A percentile compares a stretch with the other conserved stretches of the same genome.
Evolutionary conservation across 2,113 vertebrate species (phyloP).

Genomic region (Peromyscus californicus): DNA sequence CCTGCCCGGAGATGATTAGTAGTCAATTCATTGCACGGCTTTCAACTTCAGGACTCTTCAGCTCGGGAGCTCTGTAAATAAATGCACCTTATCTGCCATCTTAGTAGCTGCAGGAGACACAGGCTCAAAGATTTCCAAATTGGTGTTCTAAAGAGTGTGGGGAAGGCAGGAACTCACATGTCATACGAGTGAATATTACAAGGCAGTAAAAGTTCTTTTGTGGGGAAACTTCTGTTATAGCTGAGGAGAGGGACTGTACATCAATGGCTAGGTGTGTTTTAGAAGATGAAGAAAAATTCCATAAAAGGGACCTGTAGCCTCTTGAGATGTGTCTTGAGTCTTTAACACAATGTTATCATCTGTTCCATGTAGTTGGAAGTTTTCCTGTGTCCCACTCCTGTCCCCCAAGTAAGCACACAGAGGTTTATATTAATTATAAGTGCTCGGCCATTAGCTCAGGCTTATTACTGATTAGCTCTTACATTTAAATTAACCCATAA

Average conservation of each 20-base stretch:
- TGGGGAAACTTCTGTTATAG: neutral
- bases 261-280: no score
- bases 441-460: no score
- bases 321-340: neutral
- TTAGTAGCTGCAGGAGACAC: neutral
- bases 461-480: no score
- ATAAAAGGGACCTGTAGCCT: neutral
- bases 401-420: no score
- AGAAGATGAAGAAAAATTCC: neutral
- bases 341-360: neutral
- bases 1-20: neutral
- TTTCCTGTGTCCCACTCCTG: no score
- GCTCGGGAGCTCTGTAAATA: no score
- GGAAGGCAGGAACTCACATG: neutral
- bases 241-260: neutral
- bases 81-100: neutral
- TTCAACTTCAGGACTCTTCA: neutral
- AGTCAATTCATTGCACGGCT: neutral
- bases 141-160: neutral
- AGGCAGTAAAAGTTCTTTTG: neutral
- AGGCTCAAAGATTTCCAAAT: neutral
- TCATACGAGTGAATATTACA: neutral
- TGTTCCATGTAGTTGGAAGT: neutral
- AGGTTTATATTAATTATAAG: no score
- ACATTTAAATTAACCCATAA: no score